These are phyloP conservation scores for Carduelis carduelis DNA, from an alignment of 2,797 vertebrate species.

Conservation along the genomic window DNA sequence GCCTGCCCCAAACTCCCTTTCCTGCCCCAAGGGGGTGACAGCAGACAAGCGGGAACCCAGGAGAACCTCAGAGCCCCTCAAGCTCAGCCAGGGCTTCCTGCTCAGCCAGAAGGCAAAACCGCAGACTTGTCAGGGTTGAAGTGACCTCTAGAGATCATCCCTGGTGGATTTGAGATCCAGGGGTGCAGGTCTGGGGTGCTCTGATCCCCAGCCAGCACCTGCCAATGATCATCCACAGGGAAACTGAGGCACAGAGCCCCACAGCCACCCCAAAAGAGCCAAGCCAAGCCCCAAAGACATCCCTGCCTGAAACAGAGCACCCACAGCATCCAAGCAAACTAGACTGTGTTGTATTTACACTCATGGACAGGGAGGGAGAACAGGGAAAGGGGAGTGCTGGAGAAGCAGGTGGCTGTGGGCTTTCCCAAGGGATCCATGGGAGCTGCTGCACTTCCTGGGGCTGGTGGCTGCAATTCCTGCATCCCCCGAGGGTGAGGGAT, in stretches of 20 bases:
- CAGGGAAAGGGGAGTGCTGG: not conserved
- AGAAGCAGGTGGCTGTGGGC: not conserved
- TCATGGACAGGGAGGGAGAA: not conserved
- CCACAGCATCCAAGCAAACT: slow-evolving; percentile 84
- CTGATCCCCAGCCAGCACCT: rapidly evolving
- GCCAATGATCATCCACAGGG: not conserved
- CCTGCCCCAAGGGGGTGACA: not conserved
- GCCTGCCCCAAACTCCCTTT: not conserved
- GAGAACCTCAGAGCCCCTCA: not conserved
- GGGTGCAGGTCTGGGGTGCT: rapidly evolving
- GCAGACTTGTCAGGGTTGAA: not conserved
- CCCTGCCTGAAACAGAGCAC: not conserved
- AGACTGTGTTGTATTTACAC: slow-evolving; percentile 89
- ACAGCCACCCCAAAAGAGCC: too few species aligned
- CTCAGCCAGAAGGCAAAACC: not conserved
- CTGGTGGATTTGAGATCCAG: not conserved
- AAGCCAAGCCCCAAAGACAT: rapidly evolving
- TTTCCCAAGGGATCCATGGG: not conserved
- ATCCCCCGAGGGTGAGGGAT: rapidly evolving
- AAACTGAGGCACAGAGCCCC: not conserved
- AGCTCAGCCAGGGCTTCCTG: not conserved
- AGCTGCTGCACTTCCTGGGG: not conserved
- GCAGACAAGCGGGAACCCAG: rapidly evolving
- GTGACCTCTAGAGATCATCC: not conserved
- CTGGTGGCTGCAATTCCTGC: not conserved